Evolutionary conservation across 2,113 vertebrate species (phyloP).

Genomic region (Silurus asotus): DNA sequence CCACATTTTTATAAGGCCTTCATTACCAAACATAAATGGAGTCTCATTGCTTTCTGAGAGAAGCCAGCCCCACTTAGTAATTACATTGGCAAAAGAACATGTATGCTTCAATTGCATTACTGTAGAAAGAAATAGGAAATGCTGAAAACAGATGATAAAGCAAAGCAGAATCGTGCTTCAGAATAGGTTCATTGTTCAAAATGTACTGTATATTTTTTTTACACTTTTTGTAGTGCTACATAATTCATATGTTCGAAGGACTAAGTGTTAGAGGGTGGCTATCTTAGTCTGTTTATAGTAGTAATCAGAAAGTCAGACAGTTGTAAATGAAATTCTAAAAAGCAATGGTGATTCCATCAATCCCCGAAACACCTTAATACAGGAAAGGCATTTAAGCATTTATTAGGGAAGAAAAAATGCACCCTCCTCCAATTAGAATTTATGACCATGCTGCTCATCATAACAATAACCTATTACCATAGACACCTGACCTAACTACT

Average conservation of each 20-base stretch:
- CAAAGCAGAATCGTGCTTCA: background rate
- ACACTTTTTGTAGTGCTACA: background rate
- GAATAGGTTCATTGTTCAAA: background rate
- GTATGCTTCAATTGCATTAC: conserved; percentile 2
- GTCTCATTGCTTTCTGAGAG: background rate
- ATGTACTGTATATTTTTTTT: background rate
- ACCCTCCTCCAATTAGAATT: background rate
- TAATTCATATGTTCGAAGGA: background rate
- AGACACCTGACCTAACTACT: background rate
- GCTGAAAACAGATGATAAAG: background rate
- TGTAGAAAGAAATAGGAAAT: background rate
- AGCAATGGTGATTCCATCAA: background rate
- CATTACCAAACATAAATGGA: background rate
- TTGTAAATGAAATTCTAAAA: background rate
- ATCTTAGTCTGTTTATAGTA: background rate
- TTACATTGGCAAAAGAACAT: conserved; percentile 38
- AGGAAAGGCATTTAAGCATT: background rate
- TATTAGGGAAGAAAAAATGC: background rate
- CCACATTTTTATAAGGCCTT: background rate
- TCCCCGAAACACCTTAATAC: background rate
- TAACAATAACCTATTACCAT: background rate
- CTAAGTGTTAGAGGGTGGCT: background rate
- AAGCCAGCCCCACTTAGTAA: conserved; percentile 27
- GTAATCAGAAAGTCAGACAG: background rate
- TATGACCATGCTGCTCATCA: background rate